These are phyloP conservation scores for Mantis religiosa DNA, from an alignment of 2,888 invertebrate genomes.

Conservation along the genomic window DNA sequence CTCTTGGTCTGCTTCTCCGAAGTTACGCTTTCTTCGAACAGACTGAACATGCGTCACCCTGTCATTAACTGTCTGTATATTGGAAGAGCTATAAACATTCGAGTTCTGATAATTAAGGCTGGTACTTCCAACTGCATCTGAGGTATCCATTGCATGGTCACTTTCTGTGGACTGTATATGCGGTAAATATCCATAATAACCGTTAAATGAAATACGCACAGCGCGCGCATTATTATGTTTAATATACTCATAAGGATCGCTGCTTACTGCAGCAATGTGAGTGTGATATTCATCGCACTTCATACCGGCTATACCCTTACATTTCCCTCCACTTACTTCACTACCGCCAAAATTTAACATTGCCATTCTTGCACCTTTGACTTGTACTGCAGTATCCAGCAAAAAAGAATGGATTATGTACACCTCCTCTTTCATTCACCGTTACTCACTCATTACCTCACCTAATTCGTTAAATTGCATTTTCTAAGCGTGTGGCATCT, in stretches of 20 bases:
- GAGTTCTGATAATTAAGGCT: not conserved
- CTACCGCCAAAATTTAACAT: not conserved
- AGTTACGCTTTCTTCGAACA: slow-evolving; percentile 1
- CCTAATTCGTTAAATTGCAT: not conserved
- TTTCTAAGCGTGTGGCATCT: not conserved
- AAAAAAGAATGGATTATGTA: not conserved
- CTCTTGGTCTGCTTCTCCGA: not conserved
- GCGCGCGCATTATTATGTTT: not conserved
- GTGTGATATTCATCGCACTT: not conserved
- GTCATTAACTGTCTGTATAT: not conserved
- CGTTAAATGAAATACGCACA: slow-evolving; percentile 34
- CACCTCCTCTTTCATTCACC: not conserved
- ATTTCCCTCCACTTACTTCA: not conserved
- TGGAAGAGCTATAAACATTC: not conserved
- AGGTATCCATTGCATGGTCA: slow-evolving; percentile 12
- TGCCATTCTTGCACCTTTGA: not conserved
- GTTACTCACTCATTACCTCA: not conserved
- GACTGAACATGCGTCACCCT: not conserved
- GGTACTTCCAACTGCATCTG: not conserved
- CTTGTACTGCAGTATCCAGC: not conserved
- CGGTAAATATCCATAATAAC: slow-evolving; percentile 40
- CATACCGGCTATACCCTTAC: not conserved
- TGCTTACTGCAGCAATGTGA: not conserved
- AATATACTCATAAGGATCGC: not conserved
- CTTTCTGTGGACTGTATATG: not conserved